phyloP scores from a whole-genome alignment of 2,888 invertebrate species.

The Heliconius cydno region DNA sequence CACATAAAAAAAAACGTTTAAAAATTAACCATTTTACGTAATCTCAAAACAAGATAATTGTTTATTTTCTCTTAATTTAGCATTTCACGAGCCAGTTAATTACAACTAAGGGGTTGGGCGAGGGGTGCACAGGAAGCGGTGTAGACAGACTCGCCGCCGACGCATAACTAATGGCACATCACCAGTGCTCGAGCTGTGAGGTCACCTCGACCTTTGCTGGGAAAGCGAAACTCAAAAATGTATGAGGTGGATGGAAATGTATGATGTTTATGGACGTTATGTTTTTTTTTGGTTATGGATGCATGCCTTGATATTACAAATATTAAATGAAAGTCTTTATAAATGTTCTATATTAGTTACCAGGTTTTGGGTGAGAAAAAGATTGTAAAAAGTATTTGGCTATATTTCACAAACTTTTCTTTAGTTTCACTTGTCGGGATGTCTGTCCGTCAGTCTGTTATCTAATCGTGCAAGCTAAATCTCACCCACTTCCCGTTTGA shows the following conservation, averaged over 20 bases:
- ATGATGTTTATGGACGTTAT: neutral
- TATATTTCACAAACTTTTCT: too few species aligned
- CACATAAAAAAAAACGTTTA: neutral
- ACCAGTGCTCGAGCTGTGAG: constrained; percentile 53
- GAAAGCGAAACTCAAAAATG: constrained; percentile 46
- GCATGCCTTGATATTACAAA: neutral
- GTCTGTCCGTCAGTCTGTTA: too few species aligned
- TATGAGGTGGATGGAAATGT: constrained; percentile 34
- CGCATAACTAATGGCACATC: constrained; percentile 69
- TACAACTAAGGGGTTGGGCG: constrained; percentile 46
- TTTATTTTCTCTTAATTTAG: constrained; percentile 43
- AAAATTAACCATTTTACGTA: neutral
- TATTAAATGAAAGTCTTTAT: neutral
- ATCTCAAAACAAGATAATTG: constrained; percentile 20
- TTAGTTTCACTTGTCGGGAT: too few species aligned
- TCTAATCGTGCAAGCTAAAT: too few species aligned
- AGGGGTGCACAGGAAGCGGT: constrained; percentile 62
- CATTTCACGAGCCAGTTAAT: constrained; percentile 49
- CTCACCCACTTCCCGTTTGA: too few species aligned
- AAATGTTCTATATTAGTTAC: too few species aligned
- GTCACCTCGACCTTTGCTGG: constrained; percentile 57
- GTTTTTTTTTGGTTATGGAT: neutral
- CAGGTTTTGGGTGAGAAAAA: too few species aligned
- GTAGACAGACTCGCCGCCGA: constrained; percentile 67
- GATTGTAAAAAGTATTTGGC: too few species aligned